These are phyloP conservation scores for Lithodes maja DNA, from an alignment of 2,888 invertebrate genomes.

Conservation along the genomic window DNA sequence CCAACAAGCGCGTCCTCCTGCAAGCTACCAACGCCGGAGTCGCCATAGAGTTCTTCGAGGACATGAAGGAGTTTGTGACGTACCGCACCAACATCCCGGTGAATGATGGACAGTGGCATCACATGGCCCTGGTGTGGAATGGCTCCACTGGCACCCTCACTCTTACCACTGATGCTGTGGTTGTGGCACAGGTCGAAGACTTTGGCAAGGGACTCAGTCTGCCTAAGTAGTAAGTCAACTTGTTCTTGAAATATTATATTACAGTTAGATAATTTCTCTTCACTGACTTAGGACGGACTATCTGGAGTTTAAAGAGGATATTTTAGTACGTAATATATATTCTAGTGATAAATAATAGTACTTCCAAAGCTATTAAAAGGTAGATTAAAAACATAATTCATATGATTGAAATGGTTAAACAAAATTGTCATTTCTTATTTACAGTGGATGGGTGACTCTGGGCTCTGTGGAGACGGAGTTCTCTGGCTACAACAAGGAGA, in stretches of 20 bases:
- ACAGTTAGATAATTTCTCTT: too few species aligned
- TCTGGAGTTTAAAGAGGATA: too few species aligned
- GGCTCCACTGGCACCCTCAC: conserved; percentile 89
- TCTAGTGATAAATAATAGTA: too few species aligned
- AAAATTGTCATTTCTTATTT: conserved; percentile 72
- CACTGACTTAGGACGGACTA: too few species aligned
- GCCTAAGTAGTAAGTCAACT: conserved; percentile 84
- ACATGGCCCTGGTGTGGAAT: conserved; percentile 96
- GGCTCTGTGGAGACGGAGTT: conserved; percentile 91
- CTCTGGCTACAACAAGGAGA: conserved; percentile 87
- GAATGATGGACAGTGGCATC: conserved; percentile 98
- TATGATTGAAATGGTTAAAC: too few species aligned
- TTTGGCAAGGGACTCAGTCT: conserved; percentile 88
- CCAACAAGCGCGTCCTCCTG: conserved; percentile 83
- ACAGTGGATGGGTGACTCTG: conserved; percentile 91
- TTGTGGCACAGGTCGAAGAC: conserved; percentile 92
- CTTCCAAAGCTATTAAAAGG: too few species aligned
- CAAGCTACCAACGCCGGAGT: conserved; percentile 96
- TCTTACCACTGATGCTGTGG: conserved; percentile 95
- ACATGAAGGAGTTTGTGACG: conserved; percentile 90
- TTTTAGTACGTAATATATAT: too few species aligned
- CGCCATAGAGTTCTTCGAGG: conserved; percentile 90
- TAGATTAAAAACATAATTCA: too few species aligned
- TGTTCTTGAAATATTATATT: too few species aligned
- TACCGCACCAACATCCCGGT: conserved; percentile 94